A percentile compares a stretch with the other conserved stretches of the same genome.
phyloP scores from a whole-genome alignment of 2,113 vertebrate genomes.

The Athene cunicularia region DNA sequence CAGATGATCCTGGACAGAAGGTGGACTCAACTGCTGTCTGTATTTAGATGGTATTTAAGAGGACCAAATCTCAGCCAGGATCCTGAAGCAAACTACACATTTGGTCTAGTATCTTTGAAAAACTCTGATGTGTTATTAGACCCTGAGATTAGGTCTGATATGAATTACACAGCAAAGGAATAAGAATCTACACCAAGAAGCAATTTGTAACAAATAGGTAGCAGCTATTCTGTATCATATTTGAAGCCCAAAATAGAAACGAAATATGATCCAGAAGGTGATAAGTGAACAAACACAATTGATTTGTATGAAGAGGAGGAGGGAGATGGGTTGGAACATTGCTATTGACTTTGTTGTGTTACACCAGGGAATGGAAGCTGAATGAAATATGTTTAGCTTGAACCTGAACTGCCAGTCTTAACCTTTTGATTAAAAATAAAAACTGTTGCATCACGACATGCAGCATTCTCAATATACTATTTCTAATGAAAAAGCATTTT shows the following conservation, averaged over 20 bases:
- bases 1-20: neutral
- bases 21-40: neutral
- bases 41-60: neutral
- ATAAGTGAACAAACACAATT: slow-evolving; percentile 60
- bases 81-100: neutral
- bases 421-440: slow-evolving; percentile 54
- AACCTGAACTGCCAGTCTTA: neutral
- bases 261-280: slow-evolving; percentile 51
- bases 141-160: slow-evolving; percentile 11
- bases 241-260: slow-evolving; percentile 44
- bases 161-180: slow-evolving; percentile 8
- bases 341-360: slow-evolving; percentile 44
- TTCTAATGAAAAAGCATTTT: neutral
- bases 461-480: neutral
- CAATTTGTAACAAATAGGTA: slow-evolving; percentile 42
- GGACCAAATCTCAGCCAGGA: neutral
- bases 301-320: neutral
- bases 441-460: neutral
- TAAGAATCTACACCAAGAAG: slow-evolving; percentile 25
- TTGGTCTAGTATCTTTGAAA: neutral
- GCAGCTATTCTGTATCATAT: slow-evolving; percentile 16
- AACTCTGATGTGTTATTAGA: neutral
- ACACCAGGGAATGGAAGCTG: neutral
- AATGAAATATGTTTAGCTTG: slow-evolving; percentile 46
- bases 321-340: slow-evolving; percentile 13